Evolutionary conservation across 2,888 invertebrate genomes (phyloP).

Genomic region (Molorchus minor): DNA sequence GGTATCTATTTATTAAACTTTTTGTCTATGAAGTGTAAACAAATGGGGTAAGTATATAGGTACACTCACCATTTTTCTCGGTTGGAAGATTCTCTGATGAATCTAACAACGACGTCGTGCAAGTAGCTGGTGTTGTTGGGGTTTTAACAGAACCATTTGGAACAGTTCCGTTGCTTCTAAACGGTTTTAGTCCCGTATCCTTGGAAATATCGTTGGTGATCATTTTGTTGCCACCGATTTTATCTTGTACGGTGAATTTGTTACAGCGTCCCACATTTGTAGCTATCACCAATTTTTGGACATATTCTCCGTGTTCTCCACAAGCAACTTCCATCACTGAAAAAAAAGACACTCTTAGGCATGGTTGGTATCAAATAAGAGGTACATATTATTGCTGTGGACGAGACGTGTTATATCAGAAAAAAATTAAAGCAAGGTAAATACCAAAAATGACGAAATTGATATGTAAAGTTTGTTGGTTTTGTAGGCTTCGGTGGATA

Average conservation of each 20-base stretch:
- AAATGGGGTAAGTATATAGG: no score
- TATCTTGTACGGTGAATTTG: slow-evolving; percentile 65
- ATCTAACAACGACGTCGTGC: slow-evolving; percentile 64
- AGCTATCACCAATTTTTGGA: slow-evolving; percentile 83
- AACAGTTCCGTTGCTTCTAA: slow-evolving; percentile 47
- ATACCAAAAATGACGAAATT: no score
- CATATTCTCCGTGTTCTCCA: slow-evolving; percentile 92
- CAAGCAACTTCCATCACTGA: slow-evolving; percentile 95
- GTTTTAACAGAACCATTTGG: slow-evolving; percentile 58
- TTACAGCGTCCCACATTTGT: slow-evolving; percentile 83
- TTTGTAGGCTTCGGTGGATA: no score
- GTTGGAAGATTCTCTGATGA: slow-evolving; percentile 62
- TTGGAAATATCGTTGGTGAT: slow-evolving; percentile 70
- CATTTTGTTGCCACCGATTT: slow-evolving; percentile 52
- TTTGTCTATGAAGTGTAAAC: no score
- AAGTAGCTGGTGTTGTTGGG: slow-evolving; percentile 63
- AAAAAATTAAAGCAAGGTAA: no score
- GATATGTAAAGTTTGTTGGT: no score
- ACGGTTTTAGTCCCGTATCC: slow-evolving; percentile 57
- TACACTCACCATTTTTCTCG: slow-evolving; percentile 61
- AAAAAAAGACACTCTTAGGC: no score
- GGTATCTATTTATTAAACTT: no score
- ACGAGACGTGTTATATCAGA: no score
- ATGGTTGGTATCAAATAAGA: no score
- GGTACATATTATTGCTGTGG: no score